Evolutionary conservation across 2,888 invertebrate genomes (phyloP).

Genomic region (Tiliacea citrago): DNA sequence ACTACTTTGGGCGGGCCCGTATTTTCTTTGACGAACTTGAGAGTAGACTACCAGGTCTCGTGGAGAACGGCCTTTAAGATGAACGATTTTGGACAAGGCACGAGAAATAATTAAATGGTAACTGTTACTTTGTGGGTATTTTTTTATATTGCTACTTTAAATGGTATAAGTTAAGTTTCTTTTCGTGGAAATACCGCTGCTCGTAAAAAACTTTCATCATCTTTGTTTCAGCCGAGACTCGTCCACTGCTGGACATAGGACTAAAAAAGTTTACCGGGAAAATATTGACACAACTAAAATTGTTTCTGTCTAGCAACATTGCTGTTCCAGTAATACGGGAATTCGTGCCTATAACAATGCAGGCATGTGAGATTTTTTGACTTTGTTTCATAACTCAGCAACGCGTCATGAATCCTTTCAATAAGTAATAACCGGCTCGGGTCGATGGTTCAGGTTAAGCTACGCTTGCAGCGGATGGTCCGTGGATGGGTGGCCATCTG

Average conservation of each 20-base stretch:
- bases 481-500: no score
- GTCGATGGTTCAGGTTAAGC: no score
- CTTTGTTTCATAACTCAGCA: neutral
- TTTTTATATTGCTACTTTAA: neutral
- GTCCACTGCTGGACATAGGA: no score
- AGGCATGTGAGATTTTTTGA: neutral
- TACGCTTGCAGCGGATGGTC: no score
- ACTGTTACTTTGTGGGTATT: constrained; percentile 17
- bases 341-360: neutral
- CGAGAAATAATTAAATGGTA: constrained; percentile 18
- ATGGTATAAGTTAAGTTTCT: neutral
- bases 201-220: no score
- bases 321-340: neutral
- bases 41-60: neutral
- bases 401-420: neutral
- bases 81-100: constrained; percentile 10
- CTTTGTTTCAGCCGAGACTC: no score
- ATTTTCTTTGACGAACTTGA: no score
- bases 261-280: neutral
- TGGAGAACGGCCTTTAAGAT: neutral
- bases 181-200: neutral
- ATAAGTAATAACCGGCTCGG: no score
- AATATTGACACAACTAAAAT: neutral
- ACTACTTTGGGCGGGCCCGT: no score
- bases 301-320: neutral